These are phyloP conservation scores for Sebastes vulpes DNA, from an alignment of 2,797 vertebrate species.

Conservation along the genomic window DNA sequence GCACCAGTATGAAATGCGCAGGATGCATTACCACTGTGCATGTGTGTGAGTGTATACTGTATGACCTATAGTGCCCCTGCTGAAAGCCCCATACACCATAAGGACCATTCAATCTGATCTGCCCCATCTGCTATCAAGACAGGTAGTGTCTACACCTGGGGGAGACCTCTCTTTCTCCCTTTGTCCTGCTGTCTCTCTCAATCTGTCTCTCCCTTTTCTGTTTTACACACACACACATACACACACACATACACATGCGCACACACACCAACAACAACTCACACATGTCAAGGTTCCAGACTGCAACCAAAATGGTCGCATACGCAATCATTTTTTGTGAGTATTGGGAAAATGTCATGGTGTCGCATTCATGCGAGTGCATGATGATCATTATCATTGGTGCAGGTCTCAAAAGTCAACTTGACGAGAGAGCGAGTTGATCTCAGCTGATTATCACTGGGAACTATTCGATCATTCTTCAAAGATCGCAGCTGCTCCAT, in stretches of 20 bases:
- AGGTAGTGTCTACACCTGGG: constrained; percentile 66
- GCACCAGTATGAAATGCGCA: constrained; percentile 23
- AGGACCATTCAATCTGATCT: constrained; percentile 67
- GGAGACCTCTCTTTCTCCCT: constrained; percentile 56
- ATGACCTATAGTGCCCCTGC: constrained; percentile 47
- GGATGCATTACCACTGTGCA: constrained; percentile 27
- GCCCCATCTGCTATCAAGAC: constrained; percentile 77
- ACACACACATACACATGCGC: neutral
- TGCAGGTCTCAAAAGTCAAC: too few species aligned
- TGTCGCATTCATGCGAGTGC: too few species aligned
- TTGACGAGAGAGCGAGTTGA: too few species aligned
- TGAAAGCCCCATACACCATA: constrained; percentile 51
- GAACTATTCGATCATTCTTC: too few species aligned
- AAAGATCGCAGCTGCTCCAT: too few species aligned
- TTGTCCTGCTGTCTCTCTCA: constrained; percentile 59
- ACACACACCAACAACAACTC: too few species aligned
- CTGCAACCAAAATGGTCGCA: too few species aligned
- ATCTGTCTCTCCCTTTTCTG: constrained; percentile 41
- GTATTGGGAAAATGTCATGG: too few species aligned
- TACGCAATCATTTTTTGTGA: too few species aligned
- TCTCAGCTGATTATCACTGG: too few species aligned
- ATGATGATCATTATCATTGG: too few species aligned
- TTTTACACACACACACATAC: constrained; percentile 6
- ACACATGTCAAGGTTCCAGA: too few species aligned
- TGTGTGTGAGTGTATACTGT: constrained; percentile 12